These are phyloP conservation scores for Catajapyx aquilonaris DNA, from an alignment of 1,140 invertebrate genomes.

Conservation along the genomic window DNA sequence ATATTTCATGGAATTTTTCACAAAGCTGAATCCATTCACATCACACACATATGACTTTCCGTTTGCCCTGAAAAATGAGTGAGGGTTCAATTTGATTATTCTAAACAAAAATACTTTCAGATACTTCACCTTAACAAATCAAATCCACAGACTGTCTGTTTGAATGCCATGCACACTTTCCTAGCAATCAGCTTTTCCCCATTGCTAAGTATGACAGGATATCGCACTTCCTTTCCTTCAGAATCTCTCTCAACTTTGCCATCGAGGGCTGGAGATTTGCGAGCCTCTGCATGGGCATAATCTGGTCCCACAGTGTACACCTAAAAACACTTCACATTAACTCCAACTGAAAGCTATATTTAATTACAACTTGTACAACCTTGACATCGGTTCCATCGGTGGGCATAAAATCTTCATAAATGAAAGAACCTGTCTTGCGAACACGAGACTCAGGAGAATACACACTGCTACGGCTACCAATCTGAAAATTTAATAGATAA, in stretches of 20 bases:
- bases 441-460: conserved; percentile 93
- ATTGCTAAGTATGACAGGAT: conserved; percentile 93
- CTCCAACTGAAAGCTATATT: background rate
- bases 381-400: conserved; percentile 93
- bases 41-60: conserved; percentile 98
- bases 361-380: conserved; percentile 22
- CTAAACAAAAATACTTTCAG: background rate
- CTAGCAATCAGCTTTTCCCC: conserved; percentile 97
- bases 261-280: conserved; percentile 93
- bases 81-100: conserved; percentile 4
- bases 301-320: conserved; percentile 90
- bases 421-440: conserved; percentile 90
- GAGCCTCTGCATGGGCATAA: conserved; percentile 96
- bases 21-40: conserved; percentile 99
- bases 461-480: conserved; percentile 92
- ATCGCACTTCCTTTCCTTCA: conserved; percentile 96
- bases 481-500: conserved; percentile 31
- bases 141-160: conserved; percentile 99
- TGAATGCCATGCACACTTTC: conserved; percentile 93
- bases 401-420: conserved; percentile 99
- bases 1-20: conserved; percentile 99
- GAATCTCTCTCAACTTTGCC: conserved; percentile 97
- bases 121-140: conserved; percentile 62
- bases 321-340: conserved; percentile 19
- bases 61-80: conserved; percentile 51